phyloP scores from a whole-genome alignment of 1,140 invertebrate genomes.

The Megalonaias nervosa region DNA sequence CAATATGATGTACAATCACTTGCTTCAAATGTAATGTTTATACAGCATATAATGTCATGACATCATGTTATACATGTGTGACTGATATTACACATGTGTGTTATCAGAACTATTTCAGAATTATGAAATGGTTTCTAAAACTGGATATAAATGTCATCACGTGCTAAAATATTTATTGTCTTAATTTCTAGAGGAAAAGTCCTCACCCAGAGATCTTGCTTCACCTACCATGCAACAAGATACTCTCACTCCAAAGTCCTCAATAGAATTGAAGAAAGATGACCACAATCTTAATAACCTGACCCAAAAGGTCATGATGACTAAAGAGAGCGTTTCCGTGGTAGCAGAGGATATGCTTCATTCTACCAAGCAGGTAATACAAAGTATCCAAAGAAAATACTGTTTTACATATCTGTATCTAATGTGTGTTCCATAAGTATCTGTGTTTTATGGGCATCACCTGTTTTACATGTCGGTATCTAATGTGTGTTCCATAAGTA shows the following conservation, averaged over 20 bases:
- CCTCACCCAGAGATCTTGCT: not conserved
- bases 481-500: no score
- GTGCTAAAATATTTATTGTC: slow-evolving; percentile 16
- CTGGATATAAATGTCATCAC: slow-evolving; percentile 2
- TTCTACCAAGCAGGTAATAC: slow-evolving; percentile 50
- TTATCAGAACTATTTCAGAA: not conserved
- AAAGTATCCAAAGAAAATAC: not conserved
- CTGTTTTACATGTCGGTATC: no score
- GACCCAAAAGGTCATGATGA: slow-evolving; percentile 47
- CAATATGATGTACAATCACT: no score
- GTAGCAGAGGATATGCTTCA: slow-evolving; percentile 50
- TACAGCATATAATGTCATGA: no score
- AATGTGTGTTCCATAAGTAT: no score
- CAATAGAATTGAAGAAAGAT: slow-evolving; percentile 29
- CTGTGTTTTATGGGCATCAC: no score
- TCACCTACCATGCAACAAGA: slow-evolving; percentile 1
- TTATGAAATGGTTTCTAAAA: not conserved
- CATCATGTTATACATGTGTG: no score
- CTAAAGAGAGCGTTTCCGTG: slow-evolving; percentile 46
- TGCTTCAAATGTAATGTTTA: no score
- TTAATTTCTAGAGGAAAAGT: not conserved
- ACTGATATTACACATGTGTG: no score
- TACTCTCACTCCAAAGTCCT: slow-evolving; percentile 4
- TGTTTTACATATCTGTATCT: no score
- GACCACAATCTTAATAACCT: slow-evolving; percentile 43